Base-by-base conservation (phyloP, 2,113 vertebrate genomes). In the Lates calcarifer region DNA sequence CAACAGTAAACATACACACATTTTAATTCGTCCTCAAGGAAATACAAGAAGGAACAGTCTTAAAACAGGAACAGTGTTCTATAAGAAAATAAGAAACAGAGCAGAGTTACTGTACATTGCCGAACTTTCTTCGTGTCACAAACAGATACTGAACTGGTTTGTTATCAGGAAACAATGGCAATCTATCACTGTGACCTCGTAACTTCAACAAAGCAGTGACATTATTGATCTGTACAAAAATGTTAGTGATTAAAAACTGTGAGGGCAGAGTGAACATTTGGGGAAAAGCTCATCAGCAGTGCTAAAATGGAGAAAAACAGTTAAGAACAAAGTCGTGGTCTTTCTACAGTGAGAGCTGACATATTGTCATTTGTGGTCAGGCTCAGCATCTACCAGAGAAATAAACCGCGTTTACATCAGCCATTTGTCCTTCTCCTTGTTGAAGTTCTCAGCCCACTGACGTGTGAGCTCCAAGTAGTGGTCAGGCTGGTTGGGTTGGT, bases 381-480 rank as follows among this genome's bases (percentile, higher is more conserved):
- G 35, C 61, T 49, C 14, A 47, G 55, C 17, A 29, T 76, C 22
- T 13, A 53, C n/a, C 39, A 12, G 5, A n/a, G 11, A 62, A 41
- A 67, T 60, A 14, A 74, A 47, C 28, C 56, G 13, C 1, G 2
- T n/a, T 85, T 69, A 85, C 96, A 98, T 96, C 41, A 98, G 92
- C 97, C 96, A 97, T 77, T 97, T 96, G 85, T 97, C 96, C 80
- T 97, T 97, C 91, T 98, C 97, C 82, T 96, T 97, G 89, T 95
- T 95, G 77, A 97, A 98, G 86, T 96, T 95, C 85, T 98, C 96
- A 0, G 96, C 96, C 97, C 96, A 97, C 81, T 96, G 95, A n/a
- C 95, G 96, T 0, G 96, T 97, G 7, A 97, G 94, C 90, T 96
- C 92, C 78, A 98, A 83, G 77, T 97, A 97, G 61, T 96, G 94